Evolutionary conservation across 2,888 invertebrate genomes (phyloP).

Genomic region (Spicauda simplicius): DNA sequence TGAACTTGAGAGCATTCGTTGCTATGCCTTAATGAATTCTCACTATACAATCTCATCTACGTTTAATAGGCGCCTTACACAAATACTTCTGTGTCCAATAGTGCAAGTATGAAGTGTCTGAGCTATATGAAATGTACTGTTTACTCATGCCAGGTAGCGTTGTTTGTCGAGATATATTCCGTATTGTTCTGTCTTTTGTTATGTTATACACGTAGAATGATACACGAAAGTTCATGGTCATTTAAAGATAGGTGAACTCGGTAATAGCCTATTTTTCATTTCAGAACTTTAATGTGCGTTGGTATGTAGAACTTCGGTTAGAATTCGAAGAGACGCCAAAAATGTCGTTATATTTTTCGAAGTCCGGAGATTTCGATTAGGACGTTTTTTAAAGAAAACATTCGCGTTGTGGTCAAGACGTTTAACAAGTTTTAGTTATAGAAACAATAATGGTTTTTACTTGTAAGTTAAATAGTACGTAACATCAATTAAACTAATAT

Average conservation of each 20-base stretch:
- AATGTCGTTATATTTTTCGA: too few relatives aligned
- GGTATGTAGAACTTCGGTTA: too few relatives aligned
- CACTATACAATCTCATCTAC: constrained; percentile 32
- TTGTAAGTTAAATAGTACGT: too few relatives aligned
- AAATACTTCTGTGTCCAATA: constrained; percentile 35
- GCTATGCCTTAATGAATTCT: constrained; percentile 66
- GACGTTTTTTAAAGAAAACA: too few relatives aligned
- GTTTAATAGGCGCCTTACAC: constrained; percentile 31
- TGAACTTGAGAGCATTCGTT: constrained; percentile 51
- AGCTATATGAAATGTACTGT: constrained; percentile 25
- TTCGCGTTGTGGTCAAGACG: too few relatives aligned
- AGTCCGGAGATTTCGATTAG: too few relatives aligned
- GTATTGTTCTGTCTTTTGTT: background rate
- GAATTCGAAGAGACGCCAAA: too few relatives aligned
- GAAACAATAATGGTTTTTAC: too few relatives aligned
- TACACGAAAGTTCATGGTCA: background rate
- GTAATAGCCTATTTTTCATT: background rate
- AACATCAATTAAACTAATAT: too few relatives aligned
- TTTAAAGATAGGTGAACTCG: too few relatives aligned
- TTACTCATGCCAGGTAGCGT: constrained; percentile 6
- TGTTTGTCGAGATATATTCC: constrained; percentile 9
- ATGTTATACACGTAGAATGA: background rate
- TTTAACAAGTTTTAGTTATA: too few relatives aligned
- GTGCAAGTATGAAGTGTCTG: constrained; percentile 32
- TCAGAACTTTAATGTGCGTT: too few relatives aligned